phyloP scores from a whole-genome alignment of 2,113 vertebrate genomes.

The Lycocorax pyrrhopterus region DNA sequence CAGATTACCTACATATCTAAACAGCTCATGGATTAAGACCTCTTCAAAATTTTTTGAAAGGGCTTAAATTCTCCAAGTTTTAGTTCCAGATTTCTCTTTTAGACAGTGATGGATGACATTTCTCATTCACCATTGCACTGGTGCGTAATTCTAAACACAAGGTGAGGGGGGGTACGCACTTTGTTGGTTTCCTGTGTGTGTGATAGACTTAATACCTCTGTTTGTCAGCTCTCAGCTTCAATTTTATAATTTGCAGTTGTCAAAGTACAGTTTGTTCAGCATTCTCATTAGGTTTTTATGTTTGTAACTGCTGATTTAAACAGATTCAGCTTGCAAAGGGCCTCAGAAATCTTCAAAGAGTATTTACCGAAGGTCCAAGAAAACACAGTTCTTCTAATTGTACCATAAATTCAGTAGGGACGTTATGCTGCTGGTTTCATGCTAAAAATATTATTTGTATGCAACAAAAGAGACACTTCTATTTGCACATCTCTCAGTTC shows the following conservation, averaged over 20 bases:
- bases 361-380: background rate
- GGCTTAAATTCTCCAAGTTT: background rate
- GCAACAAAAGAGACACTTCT: background rate
- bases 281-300: background rate
- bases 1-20: background rate
- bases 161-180: background rate
- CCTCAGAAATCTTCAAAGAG: conserved; percentile 38
- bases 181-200: background rate
- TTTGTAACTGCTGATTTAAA: conserved; percentile 13
- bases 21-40: background rate
- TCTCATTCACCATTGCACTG: background rate
- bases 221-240: background rate
- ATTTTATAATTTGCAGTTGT: background rate
- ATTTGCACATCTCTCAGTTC: background rate
- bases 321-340: background rate
- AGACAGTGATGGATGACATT: background rate
- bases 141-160: background rate
- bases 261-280: background rate
- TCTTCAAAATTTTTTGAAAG: background rate
- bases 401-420: conserved; percentile 10
- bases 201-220: background rate
- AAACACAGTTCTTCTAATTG: background rate
- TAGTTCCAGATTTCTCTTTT: background rate
- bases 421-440: background rate
- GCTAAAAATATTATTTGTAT: conserved; percentile 4